Base-by-base conservation (phyloP, 2,113 vertebrate genomes). In the Talpa occidentalis region DNA sequence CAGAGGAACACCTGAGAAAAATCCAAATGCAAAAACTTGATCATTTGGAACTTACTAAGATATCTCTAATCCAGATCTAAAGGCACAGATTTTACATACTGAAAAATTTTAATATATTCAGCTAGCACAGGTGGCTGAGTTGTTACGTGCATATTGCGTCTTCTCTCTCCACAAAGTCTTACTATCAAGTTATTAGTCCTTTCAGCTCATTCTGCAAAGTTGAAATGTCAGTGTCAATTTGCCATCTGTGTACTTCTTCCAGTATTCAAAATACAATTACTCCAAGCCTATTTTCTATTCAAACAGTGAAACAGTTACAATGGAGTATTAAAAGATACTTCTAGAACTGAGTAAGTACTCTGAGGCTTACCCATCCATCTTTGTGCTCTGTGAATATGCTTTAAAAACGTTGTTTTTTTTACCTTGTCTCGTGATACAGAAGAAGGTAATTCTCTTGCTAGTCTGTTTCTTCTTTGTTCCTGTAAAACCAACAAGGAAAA, bases 401-500 rank as follows among this genome's bases (percentile, higher is more conserved):
- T 84, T 60, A 5, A 82, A 94, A 88, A 49, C 10, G 4, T 1
- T 32, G 2, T 59, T 56, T 67, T 84, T 77, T 91, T 95, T 98
- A 99, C 99, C 99, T 99, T 99, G 96, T 99, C 99, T 97, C 99
- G 98, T 90, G 99, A 97, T 56, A 99, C 98, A 64, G 98, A 88
- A 60, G 99, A 97, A 76, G 99, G 98, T 47, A 99, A 91, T 81
- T 99, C 99, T 98, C 99, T 98, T 97, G 99, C 99, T 97, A 98
- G 96, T 91, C 99, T 98, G 97, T 99, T 99, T 94, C 99, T 98
- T 95, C 99, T 99, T 95, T 99, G 99, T 94, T 99, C 99, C 99
- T 99, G 97, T 52, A 97, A 98, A 94, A 96, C 79, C 88, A 97
- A 88, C 11, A 77, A 96, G 59, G 77, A 88, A 97, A 97, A 89